Evolutionary conservation across 2,113 vertebrate genomes (phyloP).

Genomic region (Chaenocephalus aceratus): DNA sequence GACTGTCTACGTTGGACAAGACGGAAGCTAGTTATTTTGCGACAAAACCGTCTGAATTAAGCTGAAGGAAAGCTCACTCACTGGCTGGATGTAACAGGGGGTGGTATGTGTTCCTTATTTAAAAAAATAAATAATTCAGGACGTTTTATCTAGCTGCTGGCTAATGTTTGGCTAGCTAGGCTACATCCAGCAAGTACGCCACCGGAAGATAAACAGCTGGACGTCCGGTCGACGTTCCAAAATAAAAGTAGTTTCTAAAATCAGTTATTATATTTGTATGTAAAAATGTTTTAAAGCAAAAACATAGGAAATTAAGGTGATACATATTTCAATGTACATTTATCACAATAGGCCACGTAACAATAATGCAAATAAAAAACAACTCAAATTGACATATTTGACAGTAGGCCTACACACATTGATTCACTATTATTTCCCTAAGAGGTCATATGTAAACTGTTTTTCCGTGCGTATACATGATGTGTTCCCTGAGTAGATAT

Average conservation of each 20-base stretch:
- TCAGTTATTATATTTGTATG: too few species aligned
- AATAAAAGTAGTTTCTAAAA: too few species aligned
- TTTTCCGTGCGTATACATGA: background rate
- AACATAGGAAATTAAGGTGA: too few species aligned
- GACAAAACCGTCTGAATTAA: background rate
- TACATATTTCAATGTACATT: too few species aligned
- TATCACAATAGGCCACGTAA: too few species aligned
- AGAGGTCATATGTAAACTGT: too few species aligned
- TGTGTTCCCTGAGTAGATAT: too few species aligned
- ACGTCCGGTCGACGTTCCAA: conserved; percentile 28
- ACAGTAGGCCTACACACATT: too few species aligned
- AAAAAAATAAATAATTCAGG: background rate
- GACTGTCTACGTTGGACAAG: background rate
- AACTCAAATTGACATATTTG: too few species aligned
- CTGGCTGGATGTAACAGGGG: background rate
- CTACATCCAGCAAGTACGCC: background rate
- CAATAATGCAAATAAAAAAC: too few species aligned
- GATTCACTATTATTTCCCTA: too few species aligned
- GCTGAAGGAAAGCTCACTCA: background rate
- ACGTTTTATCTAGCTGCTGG: background rate
- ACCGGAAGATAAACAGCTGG: conserved; percentile 36
- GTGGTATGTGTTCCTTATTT: background rate
- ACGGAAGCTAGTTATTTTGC: background rate
- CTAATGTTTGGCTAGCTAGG: background rate
- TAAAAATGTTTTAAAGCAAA: too few species aligned